Base-by-base conservation (phyloP, 1,140 invertebrate species). In the Drosophila subobscura region DNA sequence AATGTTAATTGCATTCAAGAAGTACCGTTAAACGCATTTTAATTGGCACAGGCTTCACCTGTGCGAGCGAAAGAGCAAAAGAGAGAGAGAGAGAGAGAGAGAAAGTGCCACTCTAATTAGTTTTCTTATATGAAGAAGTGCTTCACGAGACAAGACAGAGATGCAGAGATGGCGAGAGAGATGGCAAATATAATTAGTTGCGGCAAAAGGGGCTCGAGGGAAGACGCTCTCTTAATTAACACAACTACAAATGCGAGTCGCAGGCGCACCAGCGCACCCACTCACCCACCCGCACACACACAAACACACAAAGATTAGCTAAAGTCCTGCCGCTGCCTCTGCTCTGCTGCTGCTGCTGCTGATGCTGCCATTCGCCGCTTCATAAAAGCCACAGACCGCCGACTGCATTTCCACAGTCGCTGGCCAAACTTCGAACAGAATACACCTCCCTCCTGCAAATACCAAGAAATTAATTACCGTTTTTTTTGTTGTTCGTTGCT, bases 341-440 rank as follows among this genome's bases (percentile, higher is more conserved):
- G 51, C 54, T 16, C 10, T 33, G 2, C 29, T 33, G 29, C 29
- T 29, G 29, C 29, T 33, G 8, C 33, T 37, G 8, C 10, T 37
- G 33, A 8, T 10, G 33, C 8, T 37, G 8, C 33, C 33, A 37
- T 57, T 60, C 50, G 53, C 67, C 44, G 49, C 53, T 67, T 71
- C 81, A 90, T 90, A 91, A 90, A 91, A 91, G 79, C 76, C 80
- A 70, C 70, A 79, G 73, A 65, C 86, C 46, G 58, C 67, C 64
- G 76, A 61, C 63, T 67, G 79, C 72, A 86, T 57, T 86, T 77
- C 60, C 76, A 79, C 89, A 91, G 89, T 90, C 74, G 73, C 74
- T 77, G 67, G 68, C 60, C 46, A 75, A 84, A 77, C 85, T 89
- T 67, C 72, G 66, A 73, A 66, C 66, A 37, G 66, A 70, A 71